Percentiles rank a stretch among this genome's conserved stretches.
Conservation (phyloP, 2,888 invertebrate genomes). For the Tinea semifulvella region DNA sequence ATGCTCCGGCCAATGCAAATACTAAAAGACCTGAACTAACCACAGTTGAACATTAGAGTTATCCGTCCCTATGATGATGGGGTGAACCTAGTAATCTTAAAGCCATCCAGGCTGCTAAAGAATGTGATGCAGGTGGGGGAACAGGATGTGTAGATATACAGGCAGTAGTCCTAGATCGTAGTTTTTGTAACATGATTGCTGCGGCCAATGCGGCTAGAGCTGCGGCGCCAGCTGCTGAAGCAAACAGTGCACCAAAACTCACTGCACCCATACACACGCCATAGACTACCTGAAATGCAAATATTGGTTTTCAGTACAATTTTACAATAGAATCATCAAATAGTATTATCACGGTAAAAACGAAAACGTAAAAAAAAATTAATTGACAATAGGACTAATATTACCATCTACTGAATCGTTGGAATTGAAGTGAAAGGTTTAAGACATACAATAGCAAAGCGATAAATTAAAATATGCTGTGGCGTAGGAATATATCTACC, state of each 20-base stretch:
- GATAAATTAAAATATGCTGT: too few species aligned
- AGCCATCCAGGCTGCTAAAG: constrained; percentile 80
- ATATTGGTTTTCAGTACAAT: too few species aligned
- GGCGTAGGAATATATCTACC: too few species aligned
- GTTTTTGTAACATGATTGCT: constrained; percentile 82
- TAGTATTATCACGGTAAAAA: too few species aligned
- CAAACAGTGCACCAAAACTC: constrained; percentile 88
- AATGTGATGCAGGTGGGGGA: constrained; percentile 65
- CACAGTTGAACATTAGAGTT: constrained; percentile 23
- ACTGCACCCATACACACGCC: constrained; percentile 92
- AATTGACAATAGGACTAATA: too few species aligned
- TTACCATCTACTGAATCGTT: too few species aligned
- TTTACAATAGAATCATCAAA: too few species aligned
- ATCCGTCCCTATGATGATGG: constrained; percentile 43
- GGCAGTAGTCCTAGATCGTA: constrained; percentile 77
- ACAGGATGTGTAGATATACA: constrained; percentile 50
- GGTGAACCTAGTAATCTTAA: constrained; percentile 69
- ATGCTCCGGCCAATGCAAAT: too few species aligned
- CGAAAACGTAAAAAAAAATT: too few species aligned
- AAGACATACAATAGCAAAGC: too few species aligned
- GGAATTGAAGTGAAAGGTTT: too few species aligned
- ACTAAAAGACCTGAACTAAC: too few species aligned
- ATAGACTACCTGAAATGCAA: constrained; percentile 72
- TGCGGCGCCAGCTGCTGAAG: constrained; percentile 86
- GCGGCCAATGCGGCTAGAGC: constrained; percentile 88